A percentile compares a stretch with the other conserved stretches of the same genome.
Evolutionary conservation across 2,797 vertebrate species (phyloP).

Genomic region (Adrianichthys oophorus): DNA sequence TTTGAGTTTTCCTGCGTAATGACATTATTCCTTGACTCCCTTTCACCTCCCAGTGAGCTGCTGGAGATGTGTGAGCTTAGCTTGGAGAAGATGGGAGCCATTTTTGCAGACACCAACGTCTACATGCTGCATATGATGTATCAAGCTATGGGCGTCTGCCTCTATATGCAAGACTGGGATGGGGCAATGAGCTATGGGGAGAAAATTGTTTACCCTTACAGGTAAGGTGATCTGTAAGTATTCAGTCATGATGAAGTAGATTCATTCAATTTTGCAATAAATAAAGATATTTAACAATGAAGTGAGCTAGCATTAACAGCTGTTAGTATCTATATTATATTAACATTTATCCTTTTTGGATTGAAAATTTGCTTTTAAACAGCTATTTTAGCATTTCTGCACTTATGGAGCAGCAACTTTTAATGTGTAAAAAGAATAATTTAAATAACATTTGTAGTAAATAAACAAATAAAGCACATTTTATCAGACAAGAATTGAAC

Average conservation of each 20-base stretch:
- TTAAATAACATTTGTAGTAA: no score
- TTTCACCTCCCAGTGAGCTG: conserved; percentile 88
- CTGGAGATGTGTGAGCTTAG: conserved; percentile 97
- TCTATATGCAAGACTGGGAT: conserved; percentile 98
- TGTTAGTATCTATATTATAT: no score
- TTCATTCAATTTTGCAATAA: no score
- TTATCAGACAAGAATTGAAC: no score
- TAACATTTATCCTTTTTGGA: no score
- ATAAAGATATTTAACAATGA: no score
- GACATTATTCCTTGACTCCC: conserved; percentile 80
- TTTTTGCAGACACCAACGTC: conserved; percentile 93
- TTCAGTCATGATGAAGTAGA: background rate
- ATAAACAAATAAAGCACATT: no score
- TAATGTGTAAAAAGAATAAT: no score
- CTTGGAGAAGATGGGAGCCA: conserved; percentile 91
- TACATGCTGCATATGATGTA: conserved; percentile 99
- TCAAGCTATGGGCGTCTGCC: conserved; percentile 97
- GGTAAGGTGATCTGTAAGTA: conserved; percentile 69
- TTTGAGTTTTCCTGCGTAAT: background rate
- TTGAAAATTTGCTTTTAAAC: no score
- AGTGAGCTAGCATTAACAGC: no score
- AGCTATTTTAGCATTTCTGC: no score
- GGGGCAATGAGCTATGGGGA: conserved; percentile 91
- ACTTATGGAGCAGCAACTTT: no score
- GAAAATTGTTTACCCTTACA: conserved; percentile 94